phyloP scores from a whole-genome alignment of 2,113 vertebrate species.

The Serilophus lunatus region DNA sequence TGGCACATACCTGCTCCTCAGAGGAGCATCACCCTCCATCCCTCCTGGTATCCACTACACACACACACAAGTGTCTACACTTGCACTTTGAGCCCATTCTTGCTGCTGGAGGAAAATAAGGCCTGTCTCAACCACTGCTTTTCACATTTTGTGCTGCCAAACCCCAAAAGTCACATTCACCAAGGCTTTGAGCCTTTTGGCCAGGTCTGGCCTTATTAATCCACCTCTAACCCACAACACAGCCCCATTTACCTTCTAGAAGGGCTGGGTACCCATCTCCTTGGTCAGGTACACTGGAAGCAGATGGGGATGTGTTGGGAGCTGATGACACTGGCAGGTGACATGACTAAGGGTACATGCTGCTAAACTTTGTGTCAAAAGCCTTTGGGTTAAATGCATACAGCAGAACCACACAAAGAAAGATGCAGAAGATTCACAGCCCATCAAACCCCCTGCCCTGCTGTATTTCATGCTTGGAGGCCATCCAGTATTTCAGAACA shows the following conservation, averaged over 20 bases:
- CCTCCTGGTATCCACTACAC: rapidly evolving
- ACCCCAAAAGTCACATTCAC: not conserved
- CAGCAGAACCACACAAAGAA: not conserved
- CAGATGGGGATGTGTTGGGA: rapidly evolving
- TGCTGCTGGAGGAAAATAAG: not conserved
- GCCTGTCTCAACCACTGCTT: not conserved
- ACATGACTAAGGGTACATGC: rapidly evolving
- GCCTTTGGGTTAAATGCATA: not conserved
- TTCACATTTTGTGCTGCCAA: rapidly evolving
- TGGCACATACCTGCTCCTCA: not conserved
- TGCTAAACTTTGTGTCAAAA: not conserved
- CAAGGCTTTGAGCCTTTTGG: not conserved
- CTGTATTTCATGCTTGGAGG: not conserved
- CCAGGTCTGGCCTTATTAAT: not conserved
- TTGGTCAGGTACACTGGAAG: not conserved
- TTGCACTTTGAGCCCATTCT: not conserved
- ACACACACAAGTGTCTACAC: rapidly evolving
- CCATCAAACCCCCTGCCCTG: not conserved
- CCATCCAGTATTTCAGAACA: not conserved
- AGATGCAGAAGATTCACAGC: not conserved
- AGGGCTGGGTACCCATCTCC: not conserved
- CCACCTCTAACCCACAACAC: not conserved
- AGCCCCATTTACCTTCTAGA: rapidly evolving
- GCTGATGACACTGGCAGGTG: not conserved
- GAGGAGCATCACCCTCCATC: not conserved